Evolutionary conservation across 2,797 vertebrate genomes (phyloP).

Genomic region (Periophthalmus magnuspinnatus): DNA sequence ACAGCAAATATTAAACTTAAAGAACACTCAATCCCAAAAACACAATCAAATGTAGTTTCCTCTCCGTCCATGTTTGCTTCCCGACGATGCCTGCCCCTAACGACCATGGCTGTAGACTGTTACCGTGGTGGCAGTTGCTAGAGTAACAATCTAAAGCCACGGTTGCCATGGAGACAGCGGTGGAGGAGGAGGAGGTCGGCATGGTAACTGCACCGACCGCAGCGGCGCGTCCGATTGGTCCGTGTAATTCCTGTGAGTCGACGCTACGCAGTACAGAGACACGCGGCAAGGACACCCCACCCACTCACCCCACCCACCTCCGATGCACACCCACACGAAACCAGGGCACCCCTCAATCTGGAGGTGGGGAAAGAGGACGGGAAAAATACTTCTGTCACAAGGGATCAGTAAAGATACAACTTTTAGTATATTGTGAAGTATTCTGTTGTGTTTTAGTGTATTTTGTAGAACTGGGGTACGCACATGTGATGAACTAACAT

Average conservation of each 20-base stretch:
- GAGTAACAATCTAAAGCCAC: constrained; percentile 99
- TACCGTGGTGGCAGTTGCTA: constrained; percentile 88
- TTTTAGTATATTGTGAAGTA: not conserved
- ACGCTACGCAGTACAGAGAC: constrained; percentile 47
- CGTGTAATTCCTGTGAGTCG: constrained; percentile 9
- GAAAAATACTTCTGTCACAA: not conserved
- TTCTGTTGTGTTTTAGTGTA: not conserved
- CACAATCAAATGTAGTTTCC: not conserved
- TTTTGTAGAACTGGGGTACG: not conserved
- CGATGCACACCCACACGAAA: constrained; percentile 65
- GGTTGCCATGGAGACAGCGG: constrained; percentile 94
- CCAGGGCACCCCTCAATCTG: constrained; percentile 1
- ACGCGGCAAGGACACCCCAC: constrained; percentile 50
- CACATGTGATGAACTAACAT: not conserved
- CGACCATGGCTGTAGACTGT: constrained; percentile 99
- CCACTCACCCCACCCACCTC: constrained; percentile 42
- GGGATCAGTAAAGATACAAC: not conserved
- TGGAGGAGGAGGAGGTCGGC: constrained; percentile 69
- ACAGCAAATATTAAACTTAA: not conserved
- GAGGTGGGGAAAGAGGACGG: not conserved
- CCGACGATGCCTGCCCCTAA: constrained; percentile 80
- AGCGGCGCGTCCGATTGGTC: constrained; percentile 70
- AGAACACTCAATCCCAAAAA: not conserved
- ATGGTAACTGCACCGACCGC: constrained; percentile 77
- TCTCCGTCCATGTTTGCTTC: constrained; percentile 18